These are phyloP conservation scores for Myripristis jacobus DNA, from an alignment of 2,797 vertebrate genomes.

Conservation along the genomic window DNA sequence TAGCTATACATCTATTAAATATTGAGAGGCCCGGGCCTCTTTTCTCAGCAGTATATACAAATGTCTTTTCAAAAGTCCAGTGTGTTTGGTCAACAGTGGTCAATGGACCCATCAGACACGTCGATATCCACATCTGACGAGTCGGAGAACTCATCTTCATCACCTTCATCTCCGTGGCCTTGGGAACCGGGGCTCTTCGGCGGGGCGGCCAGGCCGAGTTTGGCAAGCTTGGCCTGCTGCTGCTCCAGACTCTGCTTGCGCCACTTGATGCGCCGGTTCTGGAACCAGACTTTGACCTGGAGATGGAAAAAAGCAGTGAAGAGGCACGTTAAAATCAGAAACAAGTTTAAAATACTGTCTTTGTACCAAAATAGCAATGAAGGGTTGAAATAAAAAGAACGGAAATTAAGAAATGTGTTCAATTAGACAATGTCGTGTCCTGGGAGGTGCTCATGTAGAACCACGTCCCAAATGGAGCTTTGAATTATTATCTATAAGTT, in stretches of 20 bases:
- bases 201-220: conserved; percentile 78
- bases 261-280: conserved; percentile 90
- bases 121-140: conserved; percentile 77
- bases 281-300: conserved; percentile 91
- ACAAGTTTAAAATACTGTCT: too few relatives aligned
- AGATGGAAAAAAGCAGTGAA: conserved; percentile 13
- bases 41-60: conserved; percentile 73
- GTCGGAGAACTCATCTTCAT: conserved; percentile 79
- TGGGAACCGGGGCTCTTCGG: conserved; percentile 84
- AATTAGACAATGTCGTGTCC: too few relatives aligned
- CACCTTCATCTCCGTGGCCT: conserved; percentile 78
- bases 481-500: neutral
- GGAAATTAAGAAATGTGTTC: too few relatives aligned
- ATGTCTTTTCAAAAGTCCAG: conserved; percentile 38
- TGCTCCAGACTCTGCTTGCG: conserved; percentile 90
- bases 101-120: conserved; percentile 74
- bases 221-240: conserved; percentile 87
- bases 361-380: too few relatives aligned
- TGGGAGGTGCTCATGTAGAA: too few relatives aligned
- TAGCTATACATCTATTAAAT: conserved; percentile 86
- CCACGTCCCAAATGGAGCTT: too few relatives aligned
- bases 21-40: conserved; percentile 56
- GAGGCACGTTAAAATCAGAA: neutral
- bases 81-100: conserved; percentile 62
- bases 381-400: too few relatives aligned